Evolutionary conservation across 2,113 vertebrate species (phyloP).

Genomic region (Tichodroma muraria): DNA sequence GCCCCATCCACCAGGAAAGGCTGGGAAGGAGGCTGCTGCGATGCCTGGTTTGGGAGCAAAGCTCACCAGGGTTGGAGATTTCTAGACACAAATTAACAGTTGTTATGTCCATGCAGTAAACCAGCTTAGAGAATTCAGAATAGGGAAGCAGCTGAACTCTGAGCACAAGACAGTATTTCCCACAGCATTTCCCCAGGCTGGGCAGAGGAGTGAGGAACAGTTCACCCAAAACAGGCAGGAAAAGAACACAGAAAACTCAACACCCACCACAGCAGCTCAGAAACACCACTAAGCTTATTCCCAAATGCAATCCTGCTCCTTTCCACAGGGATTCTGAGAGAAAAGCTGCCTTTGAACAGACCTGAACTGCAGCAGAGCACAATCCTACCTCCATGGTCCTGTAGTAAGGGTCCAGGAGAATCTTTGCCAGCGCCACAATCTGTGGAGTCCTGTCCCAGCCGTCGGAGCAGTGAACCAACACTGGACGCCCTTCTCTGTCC

Average conservation of each 20-base stretch:
- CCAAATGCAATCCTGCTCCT: neutral
- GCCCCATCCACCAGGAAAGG: neutral
- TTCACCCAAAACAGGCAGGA: neutral
- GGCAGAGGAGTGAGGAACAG: neutral
- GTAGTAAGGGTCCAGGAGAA: constrained; percentile 95
- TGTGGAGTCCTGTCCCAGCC: constrained; percentile 98
- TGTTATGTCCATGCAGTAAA: neutral
- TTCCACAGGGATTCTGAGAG: accelerated
- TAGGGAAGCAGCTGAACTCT: neutral
- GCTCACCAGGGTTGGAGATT: neutral
- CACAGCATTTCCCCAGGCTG: neutral
- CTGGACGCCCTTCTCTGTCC: constrained; percentile 90
- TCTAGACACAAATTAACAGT: neutral
- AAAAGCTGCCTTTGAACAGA: neutral
- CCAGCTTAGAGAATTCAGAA: neutral
- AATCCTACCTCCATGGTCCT: constrained; percentile 87
- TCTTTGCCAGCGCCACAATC: constrained; percentile 91
- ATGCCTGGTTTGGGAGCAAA: neutral
- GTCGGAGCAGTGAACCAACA: constrained; percentile 94
- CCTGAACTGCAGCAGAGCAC: neutral
- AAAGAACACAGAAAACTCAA: neutral
- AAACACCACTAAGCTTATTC: neutral
- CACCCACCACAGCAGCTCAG: neutral
- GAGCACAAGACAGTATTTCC: neutral
- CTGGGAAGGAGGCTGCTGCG: neutral